These are phyloP conservation scores for Meleagris gallopavo DNA, from an alignment of 2,113 vertebrate genomes.

Conservation along the genomic window DNA sequence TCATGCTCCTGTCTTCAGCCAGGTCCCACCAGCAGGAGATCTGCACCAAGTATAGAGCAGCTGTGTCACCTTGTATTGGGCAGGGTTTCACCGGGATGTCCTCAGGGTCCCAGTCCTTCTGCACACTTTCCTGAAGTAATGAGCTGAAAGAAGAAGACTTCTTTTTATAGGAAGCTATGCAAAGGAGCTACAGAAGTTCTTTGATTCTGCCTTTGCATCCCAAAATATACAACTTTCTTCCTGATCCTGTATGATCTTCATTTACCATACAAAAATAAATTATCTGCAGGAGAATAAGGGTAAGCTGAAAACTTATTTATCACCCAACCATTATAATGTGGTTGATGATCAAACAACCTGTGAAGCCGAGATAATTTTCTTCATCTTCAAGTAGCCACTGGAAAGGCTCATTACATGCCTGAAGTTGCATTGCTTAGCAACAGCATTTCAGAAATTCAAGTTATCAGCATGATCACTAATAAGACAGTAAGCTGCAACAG, in stretches of 20 bases:
- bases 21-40: not conserved
- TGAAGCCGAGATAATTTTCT: conserved; percentile 64
- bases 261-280: conserved; percentile 53
- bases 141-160: not conserved
- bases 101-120: not conserved
- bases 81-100: rapidly evolving
- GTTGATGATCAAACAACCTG: conserved; percentile 70
- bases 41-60: not conserved
- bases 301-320: conserved; percentile 61
- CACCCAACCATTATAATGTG: conserved; percentile 57
- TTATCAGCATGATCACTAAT: conserved; percentile 73
- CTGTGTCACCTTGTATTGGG: not conserved
- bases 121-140: not conserved
- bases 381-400: conserved; percentile 69
- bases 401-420: conserved; percentile 76
- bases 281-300: conserved; percentile 10
- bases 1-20: not conserved
- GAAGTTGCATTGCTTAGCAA: conserved; percentile 77
- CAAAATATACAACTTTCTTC: conserved; percentile 37
- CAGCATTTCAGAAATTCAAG: conserved; percentile 71
- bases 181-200: conserved; percentile 12
- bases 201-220: conserved; percentile 26
- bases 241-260: conserved; percentile 44
- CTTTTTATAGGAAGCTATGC: conserved; percentile 28
- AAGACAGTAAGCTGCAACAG: conserved; percentile 68